phyloP scores from a whole-genome alignment of 2,888 invertebrate species.

The Tinea semifulvella region DNA sequence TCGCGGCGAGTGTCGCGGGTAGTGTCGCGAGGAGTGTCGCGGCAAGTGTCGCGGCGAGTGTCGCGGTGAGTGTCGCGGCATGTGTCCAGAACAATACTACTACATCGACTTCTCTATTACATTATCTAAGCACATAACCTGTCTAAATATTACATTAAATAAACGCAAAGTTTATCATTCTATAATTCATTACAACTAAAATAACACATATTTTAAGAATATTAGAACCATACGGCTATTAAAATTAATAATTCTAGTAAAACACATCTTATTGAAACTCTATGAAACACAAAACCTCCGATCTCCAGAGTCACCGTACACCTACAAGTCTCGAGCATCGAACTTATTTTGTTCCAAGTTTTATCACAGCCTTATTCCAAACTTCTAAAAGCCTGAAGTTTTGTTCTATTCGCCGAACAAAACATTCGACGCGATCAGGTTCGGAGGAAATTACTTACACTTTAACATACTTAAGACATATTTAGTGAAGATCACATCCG shows the following conservation, averaged over 20 bases:
- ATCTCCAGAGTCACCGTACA: neutral
- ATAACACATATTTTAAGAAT: neutral
- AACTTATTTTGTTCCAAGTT: conserved; percentile 2
- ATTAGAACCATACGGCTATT: conserved; percentile 1
- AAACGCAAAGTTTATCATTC: neutral
- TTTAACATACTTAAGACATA: too few species aligned
- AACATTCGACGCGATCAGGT: too few species aligned
- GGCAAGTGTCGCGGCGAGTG: too few species aligned
- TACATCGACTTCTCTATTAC: too few species aligned
- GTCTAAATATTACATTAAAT: too few species aligned
- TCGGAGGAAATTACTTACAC: too few species aligned
- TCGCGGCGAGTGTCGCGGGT: too few species aligned
- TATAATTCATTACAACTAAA: neutral
- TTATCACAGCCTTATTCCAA: conserved; percentile 8
- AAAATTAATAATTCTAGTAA: neutral
- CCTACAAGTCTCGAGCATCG: neutral
- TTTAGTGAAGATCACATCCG: neutral
- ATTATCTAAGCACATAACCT: too few species aligned
- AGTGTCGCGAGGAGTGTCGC: too few species aligned
- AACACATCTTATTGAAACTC: neutral
- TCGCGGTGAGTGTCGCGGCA: too few species aligned
- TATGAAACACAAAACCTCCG: neutral
- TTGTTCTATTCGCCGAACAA: neutral
- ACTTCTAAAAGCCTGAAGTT: neutral
- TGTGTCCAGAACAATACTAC: too few species aligned